Evolutionary conservation across 2,888 invertebrate species (phyloP).

Genomic region (Drosophila falleni): DNA sequence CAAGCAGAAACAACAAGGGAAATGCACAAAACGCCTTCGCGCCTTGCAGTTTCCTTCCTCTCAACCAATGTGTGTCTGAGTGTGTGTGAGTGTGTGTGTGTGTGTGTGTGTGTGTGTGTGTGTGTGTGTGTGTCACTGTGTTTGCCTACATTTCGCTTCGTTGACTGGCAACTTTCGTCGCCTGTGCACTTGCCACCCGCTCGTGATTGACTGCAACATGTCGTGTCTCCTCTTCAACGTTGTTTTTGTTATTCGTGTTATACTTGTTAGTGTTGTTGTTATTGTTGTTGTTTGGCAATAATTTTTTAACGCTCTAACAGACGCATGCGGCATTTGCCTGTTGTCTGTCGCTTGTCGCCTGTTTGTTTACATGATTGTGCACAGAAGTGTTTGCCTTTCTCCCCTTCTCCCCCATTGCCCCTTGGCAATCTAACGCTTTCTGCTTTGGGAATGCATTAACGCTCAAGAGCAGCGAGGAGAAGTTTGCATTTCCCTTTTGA

Average conservation of each 20-base stretch:
- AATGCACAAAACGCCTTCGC: constrained; percentile 73
- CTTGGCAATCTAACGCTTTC: background rate
- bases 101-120: constrained; percentile 18
- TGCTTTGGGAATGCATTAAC: constrained; percentile 58
- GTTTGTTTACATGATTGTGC: constrained; percentile 79
- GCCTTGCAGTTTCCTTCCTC: constrained; percentile 56
- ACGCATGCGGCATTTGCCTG: constrained; percentile 69
- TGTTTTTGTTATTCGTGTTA: constrained; percentile 15
- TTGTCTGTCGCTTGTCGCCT: constrained; percentile 35
- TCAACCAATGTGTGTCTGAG: background rate
- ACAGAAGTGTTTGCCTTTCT: constrained; percentile 62
- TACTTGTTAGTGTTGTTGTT: constrained; percentile 25
- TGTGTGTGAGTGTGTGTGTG: constrained; percentile 2
- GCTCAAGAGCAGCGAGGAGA: background rate
- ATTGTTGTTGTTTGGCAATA: constrained; percentile 56
- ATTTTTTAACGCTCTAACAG: constrained; percentile 58
- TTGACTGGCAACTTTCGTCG: constrained; percentile 79
- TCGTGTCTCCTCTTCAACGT: constrained; percentile 47
- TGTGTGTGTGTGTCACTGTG: constrained; percentile 37
- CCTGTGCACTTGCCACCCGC: constrained; percentile 66
- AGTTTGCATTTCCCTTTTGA: constrained; percentile 62
- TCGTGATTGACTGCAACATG: constrained; percentile 79
- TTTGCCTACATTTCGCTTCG: constrained; percentile 81
- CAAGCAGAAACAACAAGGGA: constrained; percentile 81
- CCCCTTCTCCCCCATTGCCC: background rate